Percentiles rank a stretch among this genome's conserved stretches.
Evolutionary conservation across 2,888 invertebrate species (phyloP).

Genomic region (Eupithecia subumbrata): DNA sequence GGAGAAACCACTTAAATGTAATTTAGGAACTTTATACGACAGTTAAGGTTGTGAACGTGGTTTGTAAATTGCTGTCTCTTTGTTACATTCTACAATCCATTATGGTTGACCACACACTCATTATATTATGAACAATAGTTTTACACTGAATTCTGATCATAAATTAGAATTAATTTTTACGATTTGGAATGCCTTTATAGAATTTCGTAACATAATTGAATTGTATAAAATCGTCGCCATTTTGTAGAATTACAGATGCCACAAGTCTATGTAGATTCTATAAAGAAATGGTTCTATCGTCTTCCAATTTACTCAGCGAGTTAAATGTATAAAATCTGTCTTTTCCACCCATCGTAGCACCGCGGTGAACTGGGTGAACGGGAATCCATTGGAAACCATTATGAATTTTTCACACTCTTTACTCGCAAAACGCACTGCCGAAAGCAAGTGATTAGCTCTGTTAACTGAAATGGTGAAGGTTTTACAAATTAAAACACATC

Average conservation of each 20-base stretch:
- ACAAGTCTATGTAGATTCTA: conserved; percentile 56
- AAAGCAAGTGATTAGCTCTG: too few species aligned
- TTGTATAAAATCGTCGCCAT: conserved; percentile 35
- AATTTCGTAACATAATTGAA: neutral
- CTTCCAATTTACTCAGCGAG: conserved; percentile 72
- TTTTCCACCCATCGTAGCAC: conserved; percentile 55
- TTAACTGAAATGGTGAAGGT: too few species aligned
- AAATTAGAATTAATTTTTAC: neutral
- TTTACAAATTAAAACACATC: too few species aligned
- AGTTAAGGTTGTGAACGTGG: conserved; percentile 22
- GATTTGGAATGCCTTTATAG: neutral
- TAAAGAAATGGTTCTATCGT: conserved; percentile 68
- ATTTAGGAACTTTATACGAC: conserved; percentile 22
- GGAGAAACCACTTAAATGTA: conserved; percentile 27
- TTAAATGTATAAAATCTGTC: conserved; percentile 70
- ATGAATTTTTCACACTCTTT: conserved; percentile 55
- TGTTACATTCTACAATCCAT: conserved; percentile 6
- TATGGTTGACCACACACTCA: conserved; percentile 10
- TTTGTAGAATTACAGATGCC: conserved; percentile 48
- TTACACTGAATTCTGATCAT: neutral
- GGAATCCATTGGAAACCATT: conserved; percentile 62
- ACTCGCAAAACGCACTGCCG: too few species aligned
- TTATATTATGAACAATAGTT: neutral
- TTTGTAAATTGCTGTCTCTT: conserved; percentile 29
- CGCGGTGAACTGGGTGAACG: conserved; percentile 47